phyloP scores from a whole-genome alignment of 1,140 invertebrate species.

The Chironomus striatipennis region DNA sequence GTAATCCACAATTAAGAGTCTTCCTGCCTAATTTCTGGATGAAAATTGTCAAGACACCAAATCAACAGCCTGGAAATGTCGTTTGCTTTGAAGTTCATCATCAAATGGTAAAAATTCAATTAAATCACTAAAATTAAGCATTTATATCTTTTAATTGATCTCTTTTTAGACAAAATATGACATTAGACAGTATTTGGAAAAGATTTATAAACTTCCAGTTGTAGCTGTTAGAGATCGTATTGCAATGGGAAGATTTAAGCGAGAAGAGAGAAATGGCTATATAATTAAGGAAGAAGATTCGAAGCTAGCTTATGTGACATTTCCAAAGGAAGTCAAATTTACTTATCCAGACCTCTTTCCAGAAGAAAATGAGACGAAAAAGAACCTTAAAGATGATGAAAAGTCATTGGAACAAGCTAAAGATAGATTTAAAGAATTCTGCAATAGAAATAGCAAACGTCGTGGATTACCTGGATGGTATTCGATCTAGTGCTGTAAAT shows the following conservation, averaged over 20 bases:
- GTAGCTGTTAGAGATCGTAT: conserved; percentile 64
- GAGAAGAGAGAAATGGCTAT: conserved; percentile 46
- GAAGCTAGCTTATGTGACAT: conserved; percentile 68
- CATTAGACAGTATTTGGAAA: conserved; percentile 86
- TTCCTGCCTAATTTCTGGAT: conserved; percentile 93
- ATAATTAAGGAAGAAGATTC: conserved; percentile 76
- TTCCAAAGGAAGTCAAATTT: conserved; percentile 51
- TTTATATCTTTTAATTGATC: conserved; percentile 46
- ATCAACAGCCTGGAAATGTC: conserved; percentile 57
- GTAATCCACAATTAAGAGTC: conserved; percentile 79
- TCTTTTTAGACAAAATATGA: conserved; percentile 63
- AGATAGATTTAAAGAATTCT: conserved; percentile 40
- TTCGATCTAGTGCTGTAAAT: conserved; percentile 40
- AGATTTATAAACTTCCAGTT: conserved; percentile 82
- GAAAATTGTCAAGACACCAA: conserved; percentile 65
- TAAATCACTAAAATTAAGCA: conserved; percentile 78
- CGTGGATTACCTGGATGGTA: conserved; percentile 53
- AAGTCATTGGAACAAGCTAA: conserved; percentile 43
- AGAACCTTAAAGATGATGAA: conserved; percentile 42
- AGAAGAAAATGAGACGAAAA: conserved; percentile 31
- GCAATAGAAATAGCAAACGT: conserved; percentile 43
- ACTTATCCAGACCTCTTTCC: conserved; percentile 49
- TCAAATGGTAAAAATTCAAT: conserved; percentile 62
- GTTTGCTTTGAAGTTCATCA: conserved; percentile 73
- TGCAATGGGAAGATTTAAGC: conserved; percentile 47